Conservation (phyloP, 2,888 invertebrate genomes). For the Tetragonula carbonaria region DNA sequence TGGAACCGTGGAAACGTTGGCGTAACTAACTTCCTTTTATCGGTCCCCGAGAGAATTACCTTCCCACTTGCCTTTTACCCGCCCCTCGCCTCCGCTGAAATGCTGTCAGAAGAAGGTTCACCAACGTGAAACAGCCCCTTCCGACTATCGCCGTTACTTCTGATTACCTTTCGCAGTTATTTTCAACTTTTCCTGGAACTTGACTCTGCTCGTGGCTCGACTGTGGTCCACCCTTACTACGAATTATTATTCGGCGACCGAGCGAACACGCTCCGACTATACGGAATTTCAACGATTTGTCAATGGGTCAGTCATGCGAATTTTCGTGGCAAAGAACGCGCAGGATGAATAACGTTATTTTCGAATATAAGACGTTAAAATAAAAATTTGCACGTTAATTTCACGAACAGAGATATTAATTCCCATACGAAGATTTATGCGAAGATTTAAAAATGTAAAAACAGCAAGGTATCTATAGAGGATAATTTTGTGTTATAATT, state of each 20-base stretch:
- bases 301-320: background rate
- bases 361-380: too few species aligned
- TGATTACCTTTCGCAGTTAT: background rate
- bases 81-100: background rate
- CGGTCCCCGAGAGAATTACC: slow-evolving; percentile 28
- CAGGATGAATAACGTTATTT: too few species aligned
- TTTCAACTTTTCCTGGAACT: background rate
- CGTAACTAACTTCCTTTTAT: slow-evolving; percentile 40
- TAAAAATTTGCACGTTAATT: too few species aligned
- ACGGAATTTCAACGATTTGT: background rate
- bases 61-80: slow-evolving; percentile 11
- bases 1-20: slow-evolving; percentile 21
- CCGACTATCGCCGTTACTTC: background rate
- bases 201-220: background rate
- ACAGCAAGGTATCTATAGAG: too few species aligned
- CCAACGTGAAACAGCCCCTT: background rate
- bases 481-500: too few species aligned
- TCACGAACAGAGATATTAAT: too few species aligned
- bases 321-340: background rate
- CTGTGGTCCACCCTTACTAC: background rate
- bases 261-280: background rate
- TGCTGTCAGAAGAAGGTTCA: background rate
- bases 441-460: too few species aligned
- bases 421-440: too few species aligned
- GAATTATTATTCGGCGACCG: background rate